Base-by-base conservation (phyloP, 2,797 vertebrate genomes). In the Sebastes nivosus region DNA sequence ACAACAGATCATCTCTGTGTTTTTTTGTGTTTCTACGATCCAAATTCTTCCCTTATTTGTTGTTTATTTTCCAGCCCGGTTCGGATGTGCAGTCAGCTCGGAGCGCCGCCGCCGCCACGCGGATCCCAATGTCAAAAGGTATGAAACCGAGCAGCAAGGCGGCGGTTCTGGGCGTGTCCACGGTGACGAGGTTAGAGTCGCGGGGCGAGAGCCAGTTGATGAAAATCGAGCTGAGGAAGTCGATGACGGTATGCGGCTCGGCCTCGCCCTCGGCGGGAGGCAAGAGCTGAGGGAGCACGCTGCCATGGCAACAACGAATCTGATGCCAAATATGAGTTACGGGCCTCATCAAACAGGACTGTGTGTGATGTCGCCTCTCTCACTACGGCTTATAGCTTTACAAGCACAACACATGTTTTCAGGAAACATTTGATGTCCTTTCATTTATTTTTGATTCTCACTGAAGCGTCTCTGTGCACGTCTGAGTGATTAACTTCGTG, bases 141-240 rank as follows among this genome's bases (percentile, higher is more conserved):
- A 96, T 96, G 96, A 98, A 97, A 95, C 95, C 96, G 77, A 95
- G 95, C 94, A 95, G 95, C 95, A 98, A 97, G 95, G 92, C 96
- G 94, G 92, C 96, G 67, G 91, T 97, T 86, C 83, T 97, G 94
- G 97, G 96, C 89, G 88, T 97, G 93, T 96, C 97, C 91, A 95
- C 96, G 86, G 94, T 97, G 93, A 95, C 96, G 80, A 96, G 97
- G 95, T 93, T 97, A 92, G 97, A 98, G 95, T 94, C 98, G 84
- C 96, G 96, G 90, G 95, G 97, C 32, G 97, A 98, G 93, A 96
- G 96, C 95, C 97, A 97, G 89, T 97, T 96, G 73, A 96, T 99
- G 98, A 99, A 97, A 96, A 98, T 99, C 93, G 97, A 99, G 95
- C 96, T 99, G 97, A 98, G 97, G 96, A 99, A 97, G 91, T 95